Percentiles rank a stretch among this genome's conserved stretches.
These are phyloP conservation scores for Ambastaia sidthimunki DNA, from an alignment of 2,797 vertebrate species.

Conservation along the genomic window DNA sequence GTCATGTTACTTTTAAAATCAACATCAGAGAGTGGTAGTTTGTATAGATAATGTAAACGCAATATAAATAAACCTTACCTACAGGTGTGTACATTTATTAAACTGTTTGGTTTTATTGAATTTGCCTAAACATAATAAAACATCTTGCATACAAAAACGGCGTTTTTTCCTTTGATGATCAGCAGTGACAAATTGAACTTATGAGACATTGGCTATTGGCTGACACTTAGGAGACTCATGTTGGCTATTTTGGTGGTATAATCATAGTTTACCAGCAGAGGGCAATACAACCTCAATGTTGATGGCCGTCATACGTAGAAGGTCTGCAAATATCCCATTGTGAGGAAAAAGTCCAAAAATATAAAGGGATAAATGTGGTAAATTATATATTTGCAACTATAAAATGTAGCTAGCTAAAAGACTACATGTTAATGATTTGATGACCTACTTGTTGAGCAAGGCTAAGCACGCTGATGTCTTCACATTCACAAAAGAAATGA, in stretches of 20 bases:
- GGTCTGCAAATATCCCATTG: not conserved
- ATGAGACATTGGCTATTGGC: no score
- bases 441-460: not conserved
- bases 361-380: not conserved
- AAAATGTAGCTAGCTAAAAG: not conserved
- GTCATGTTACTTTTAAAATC: not conserved
- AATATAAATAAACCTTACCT: not conserved
- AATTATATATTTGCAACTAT: not conserved
- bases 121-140: not conserved
- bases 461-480: no score
- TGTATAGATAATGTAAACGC: not conserved
- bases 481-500: no score
- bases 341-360: not conserved
- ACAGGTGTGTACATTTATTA: not conserved
- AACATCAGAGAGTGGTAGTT: not conserved
- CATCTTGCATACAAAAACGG: no score
- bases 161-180: no score
- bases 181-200: no score
- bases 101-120: not conserved
- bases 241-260: not conserved
- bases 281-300: slow-evolving; percentile 39
- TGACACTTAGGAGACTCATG: not conserved
- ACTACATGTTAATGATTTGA: not conserved
- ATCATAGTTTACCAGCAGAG: slow-evolving; percentile 41
- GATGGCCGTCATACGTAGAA: not conserved